A percentile compares a stretch with the other conserved stretches of the same genome.
Conservation (phyloP, 2,113 vertebrate species). For the Myrmecobius fasciatus region DNA sequence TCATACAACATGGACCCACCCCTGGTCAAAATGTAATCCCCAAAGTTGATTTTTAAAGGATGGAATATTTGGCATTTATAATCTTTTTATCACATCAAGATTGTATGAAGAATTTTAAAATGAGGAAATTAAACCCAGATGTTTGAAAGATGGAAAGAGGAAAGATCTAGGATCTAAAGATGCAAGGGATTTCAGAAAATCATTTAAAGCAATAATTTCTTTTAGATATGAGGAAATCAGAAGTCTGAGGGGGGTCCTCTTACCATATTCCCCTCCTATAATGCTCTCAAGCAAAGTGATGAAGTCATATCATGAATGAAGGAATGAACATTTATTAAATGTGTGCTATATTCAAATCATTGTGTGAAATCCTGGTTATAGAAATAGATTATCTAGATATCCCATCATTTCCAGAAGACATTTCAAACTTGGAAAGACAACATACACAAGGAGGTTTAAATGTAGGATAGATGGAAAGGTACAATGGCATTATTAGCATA, state of each 20-base stretch:
- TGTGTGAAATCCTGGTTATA: not conserved
- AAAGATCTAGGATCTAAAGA: not conserved
- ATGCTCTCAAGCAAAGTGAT: not conserved
- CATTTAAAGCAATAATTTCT: not conserved
- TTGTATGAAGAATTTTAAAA: not conserved
- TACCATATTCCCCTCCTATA: not conserved
- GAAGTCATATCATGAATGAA: not conserved
- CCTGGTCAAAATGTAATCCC: not conserved
- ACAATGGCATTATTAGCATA: not conserved
- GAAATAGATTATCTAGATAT: not conserved
- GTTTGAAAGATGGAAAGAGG: not conserved
- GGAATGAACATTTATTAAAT: not conserved
- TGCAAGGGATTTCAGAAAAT: not conserved
- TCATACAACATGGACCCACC: not conserved
- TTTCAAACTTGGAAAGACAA: not conserved
- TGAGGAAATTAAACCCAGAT: not conserved
- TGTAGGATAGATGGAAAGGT: not conserved
- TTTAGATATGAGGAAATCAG: not conserved
- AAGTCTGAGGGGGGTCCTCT: not conserved
- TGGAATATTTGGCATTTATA: not conserved
- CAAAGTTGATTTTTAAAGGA: not conserved
- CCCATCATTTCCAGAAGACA: not conserved
- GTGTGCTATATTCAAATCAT: not conserved
- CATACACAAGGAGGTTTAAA: too few species aligned
- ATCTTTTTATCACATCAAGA: not conserved